A percentile compares a stretch with the other conserved stretches of the same genome.
Evolutionary conservation across 2,797 vertebrate species (phyloP).

Genomic region (Malurus splendens): DNA sequence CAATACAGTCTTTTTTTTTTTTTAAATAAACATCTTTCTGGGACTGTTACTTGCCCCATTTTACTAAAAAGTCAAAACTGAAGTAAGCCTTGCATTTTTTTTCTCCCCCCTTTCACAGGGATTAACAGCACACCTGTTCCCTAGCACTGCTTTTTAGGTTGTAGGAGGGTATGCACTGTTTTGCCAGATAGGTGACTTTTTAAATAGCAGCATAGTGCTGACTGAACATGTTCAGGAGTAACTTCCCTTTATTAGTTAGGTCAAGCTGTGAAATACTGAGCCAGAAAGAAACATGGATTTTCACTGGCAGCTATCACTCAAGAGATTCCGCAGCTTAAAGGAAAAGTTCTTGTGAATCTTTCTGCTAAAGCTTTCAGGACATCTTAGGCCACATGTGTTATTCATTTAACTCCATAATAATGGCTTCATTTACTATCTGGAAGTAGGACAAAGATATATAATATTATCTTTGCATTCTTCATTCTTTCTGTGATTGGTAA

Average conservation of each 20-base stretch:
- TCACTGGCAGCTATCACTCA: neutral
- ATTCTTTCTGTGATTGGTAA: neutral
- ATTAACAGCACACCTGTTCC: neutral
- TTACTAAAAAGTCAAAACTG: neutral
- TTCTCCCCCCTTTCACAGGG: neutral
- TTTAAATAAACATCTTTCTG: neutral
- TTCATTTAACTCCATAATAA: slow-evolving; percentile 15
- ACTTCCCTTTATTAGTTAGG: neutral
- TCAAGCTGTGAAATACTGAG: neutral
- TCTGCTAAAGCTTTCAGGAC: neutral
- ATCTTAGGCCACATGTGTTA: neutral
- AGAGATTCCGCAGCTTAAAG: neutral
- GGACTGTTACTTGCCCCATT: neutral
- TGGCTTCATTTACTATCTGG: neutral
- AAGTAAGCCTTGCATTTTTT: neutral
- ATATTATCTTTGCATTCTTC: neutral
- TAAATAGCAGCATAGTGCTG: neutral
- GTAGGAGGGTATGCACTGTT: neutral
- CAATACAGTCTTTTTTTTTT: slow-evolving; percentile 1
- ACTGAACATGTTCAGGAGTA: neutral
- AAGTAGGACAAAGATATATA: neutral
- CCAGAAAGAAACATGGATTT: neutral
- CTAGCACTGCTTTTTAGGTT: neutral
- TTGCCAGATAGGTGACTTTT: neutral
- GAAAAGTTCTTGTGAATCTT: neutral